Base-by-base conservation (phyloP, 2,888 invertebrate species). In the Heliconius aoede region DNA sequence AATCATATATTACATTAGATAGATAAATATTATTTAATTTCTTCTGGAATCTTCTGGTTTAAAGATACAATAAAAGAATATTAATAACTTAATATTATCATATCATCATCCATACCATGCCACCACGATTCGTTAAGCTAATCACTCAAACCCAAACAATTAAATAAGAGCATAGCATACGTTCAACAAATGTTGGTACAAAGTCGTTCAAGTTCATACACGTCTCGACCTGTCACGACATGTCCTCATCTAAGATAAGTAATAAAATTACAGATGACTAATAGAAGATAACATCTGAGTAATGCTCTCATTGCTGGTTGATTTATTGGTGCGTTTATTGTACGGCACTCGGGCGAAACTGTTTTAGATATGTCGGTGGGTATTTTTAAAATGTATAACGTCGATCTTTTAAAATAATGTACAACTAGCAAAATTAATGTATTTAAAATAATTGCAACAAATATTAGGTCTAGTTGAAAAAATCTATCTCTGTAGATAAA, bases 201-300 rank as follows among this genome's bases (percentile, higher is more conserved):
- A 85, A 87, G 89, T 90, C 87, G 89, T 88, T 91, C 91, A 92
- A 91, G 92, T 93, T 91, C 92, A 88, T 83, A 89, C 90, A 87
- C 80, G 91, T 85, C 85, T 84, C 82, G 88, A 92, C 94, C 85
- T 87, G 94, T 94, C 94, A 90, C 89, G 92, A 93, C 94, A 88
- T 88, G 93, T 90, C 87, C 88, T 83, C 80, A 81, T 83, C 83
- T 81, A 81, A 86, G 85, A 87, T 87, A 46, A 7, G 89, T 90
- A 88, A 88, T 88, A 86, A 88, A 89, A 90, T 87, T 87, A 87
- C 87, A 86, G 82, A 87, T 91, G 93, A 91, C 78, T 90, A 89
- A 90, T 81, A 83, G 77, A 82, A 83, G 83, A 82, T 85, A 80
- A 85, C 86, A 86, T 85, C 84, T 85, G 83, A 82, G 84, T 85